Percentiles rank a stretch among this genome's conserved stretches.
phyloP scores from a whole-genome alignment of 2,797 vertebrate species.

The Gallinago stenura region DNA sequence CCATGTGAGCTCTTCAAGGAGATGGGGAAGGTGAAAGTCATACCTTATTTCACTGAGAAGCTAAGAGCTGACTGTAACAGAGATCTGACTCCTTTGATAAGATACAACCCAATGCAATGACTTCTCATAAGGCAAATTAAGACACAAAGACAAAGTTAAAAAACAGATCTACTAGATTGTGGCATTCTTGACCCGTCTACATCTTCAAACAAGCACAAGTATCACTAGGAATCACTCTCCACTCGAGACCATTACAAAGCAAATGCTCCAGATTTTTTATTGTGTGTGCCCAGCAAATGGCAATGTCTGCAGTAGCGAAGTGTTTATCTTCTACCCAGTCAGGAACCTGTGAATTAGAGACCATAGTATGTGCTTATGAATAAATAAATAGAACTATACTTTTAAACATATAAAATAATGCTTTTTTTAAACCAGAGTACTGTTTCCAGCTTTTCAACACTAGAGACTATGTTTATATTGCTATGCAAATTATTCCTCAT shows the following conservation, averaged over 20 bases:
- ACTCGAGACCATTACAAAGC: fast-evolving
- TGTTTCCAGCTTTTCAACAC: conserved; percentile 66
- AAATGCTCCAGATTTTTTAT: neutral
- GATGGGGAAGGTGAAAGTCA: neutral
- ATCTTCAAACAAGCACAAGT: neutral
- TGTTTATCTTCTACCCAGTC: neutral
- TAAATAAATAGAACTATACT: conserved; percentile 75
- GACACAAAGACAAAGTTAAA: neutral
- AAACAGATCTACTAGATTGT: neutral
- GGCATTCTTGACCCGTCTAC: neutral
- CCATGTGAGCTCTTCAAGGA: neutral
- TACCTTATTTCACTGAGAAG: neutral
- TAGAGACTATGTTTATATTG: conserved; percentile 77
- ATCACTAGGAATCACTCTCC: neutral
- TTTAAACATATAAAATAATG: conserved; percentile 69
- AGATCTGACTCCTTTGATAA: neutral
- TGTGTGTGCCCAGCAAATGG: neutral
- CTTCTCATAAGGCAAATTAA: neutral
- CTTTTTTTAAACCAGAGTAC: conserved; percentile 21
- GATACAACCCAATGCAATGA: neutral
- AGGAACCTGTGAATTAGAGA: conserved; percentile 46
- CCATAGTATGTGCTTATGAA: conserved; percentile 74
- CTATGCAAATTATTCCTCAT: conserved; percentile 83
- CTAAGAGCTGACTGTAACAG: neutral
- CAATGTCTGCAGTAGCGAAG: neutral